Evolutionary conservation across 2,888 invertebrate species (phyloP).

Genomic region (Drosophila prolongata): DNA sequence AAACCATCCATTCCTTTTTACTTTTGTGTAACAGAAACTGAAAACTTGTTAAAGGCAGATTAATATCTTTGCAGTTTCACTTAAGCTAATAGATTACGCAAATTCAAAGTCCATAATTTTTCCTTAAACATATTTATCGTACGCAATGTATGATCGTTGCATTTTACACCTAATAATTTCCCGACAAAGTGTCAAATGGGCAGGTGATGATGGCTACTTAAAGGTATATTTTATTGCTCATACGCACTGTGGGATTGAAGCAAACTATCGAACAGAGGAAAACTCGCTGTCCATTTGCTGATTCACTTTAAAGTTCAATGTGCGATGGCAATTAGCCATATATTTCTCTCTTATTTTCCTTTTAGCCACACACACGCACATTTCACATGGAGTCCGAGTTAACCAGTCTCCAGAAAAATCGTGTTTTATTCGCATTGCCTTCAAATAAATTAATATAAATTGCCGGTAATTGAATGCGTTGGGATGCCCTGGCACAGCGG

Average conservation of each 20-base stretch:
- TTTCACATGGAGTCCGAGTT: neutral
- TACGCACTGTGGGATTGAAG: constrained; percentile 24
- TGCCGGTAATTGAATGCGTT: constrained; percentile 68
- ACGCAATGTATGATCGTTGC: neutral
- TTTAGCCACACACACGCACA: constrained; percentile 17
- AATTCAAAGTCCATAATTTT: neutral
- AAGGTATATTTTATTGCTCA: constrained; percentile 17
- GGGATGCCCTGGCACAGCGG: constrained; percentile 38
- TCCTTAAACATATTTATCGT: neutral
- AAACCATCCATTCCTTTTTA: too few species aligned
- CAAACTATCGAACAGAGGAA: constrained; percentile 5
- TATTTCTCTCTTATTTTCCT: constrained; percentile 33
- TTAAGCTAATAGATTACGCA: neutral
- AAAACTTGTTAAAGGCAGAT: neutral
- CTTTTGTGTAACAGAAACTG: neutral
- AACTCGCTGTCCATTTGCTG: neutral
- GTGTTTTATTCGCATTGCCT: constrained; percentile 53
- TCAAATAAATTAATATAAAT: constrained; percentile 74
- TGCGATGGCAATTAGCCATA: constrained; percentile 49
- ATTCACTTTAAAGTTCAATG: constrained; percentile 60
- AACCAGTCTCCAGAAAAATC: constrained; percentile 22
- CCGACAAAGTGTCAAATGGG: neutral
- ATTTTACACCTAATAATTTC: constrained; percentile 7
- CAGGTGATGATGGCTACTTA: constrained; percentile 6
- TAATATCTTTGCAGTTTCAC: neutral